Conservation (phyloP, 30 jellyfish, hydroid and myxozoan species). For the Hydra vulgaris region DNA sequence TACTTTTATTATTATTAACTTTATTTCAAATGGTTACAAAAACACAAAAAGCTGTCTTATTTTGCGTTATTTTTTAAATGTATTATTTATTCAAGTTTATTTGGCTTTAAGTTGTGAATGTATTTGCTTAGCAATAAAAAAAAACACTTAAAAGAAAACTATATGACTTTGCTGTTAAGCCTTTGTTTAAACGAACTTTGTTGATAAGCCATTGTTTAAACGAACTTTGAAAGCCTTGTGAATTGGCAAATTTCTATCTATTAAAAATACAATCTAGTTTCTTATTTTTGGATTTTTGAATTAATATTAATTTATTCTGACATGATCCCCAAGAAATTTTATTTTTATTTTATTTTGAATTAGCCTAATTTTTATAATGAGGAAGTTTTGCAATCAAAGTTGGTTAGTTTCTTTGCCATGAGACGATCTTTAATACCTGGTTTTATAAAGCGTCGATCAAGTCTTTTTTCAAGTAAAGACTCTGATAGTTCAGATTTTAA, state of each 20-base stretch:
- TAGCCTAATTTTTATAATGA: neutral
- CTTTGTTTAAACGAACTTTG: neutral
- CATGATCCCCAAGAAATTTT: neutral
- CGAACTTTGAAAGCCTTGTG: neutral
- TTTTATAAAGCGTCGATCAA: constrained; percentile 18
- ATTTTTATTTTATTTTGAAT: neutral
- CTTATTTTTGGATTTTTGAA: neutral
- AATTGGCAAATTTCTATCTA: neutral
- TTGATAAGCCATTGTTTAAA: neutral
- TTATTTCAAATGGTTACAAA: too few species aligned
- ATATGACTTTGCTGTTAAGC: neutral
- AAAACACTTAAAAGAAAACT: neutral
- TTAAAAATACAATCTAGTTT: neutral
- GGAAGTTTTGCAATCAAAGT: neutral
- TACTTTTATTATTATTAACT: too few species aligned
- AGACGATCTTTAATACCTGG: constrained; percentile 25
- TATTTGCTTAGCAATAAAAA: neutral
- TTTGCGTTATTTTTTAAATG: neutral
- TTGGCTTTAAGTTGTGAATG: neutral
- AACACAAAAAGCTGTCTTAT: too few species aligned
- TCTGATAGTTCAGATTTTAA: neutral
- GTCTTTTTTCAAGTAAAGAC: neutral
- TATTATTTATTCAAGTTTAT: neutral
- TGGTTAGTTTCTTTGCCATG: neutral
- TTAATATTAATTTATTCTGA: too few species aligned